Base-by-base conservation (phyloP, 2,888 invertebrate genomes). In the Athalia rosae region DNA sequence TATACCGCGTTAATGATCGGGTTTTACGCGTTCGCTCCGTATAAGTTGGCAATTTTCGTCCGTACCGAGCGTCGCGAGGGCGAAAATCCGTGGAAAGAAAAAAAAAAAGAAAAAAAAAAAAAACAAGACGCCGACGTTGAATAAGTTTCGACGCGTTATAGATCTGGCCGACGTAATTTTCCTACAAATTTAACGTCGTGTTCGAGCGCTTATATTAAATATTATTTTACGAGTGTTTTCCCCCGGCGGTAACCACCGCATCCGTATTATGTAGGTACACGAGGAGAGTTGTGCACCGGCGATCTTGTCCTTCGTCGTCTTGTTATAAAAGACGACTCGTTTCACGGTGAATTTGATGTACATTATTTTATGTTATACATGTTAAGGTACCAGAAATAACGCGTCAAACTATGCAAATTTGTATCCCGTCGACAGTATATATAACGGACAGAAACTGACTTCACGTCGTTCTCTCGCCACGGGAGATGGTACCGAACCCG, bases 1-100 rank as follows among this genome's bases (percentile, higher is more conserved):
- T 28, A 28, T 2, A 82, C 76, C 81, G 80, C 82, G 80, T 82
- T 83, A 84, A 84, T 84, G 83, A 85, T 85, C 83, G 79, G 28
- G 78, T 61, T 78, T 78, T 77, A 74, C 74, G 74, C 61, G 48
- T 47, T 7, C 63, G 15, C n/a, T 50, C 58, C 13, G 71, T 13
- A 59, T 50, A 58, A 58, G 71, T 58, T 71, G 45, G 45, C 58
- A 58, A 61, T 62, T 71, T 58, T 15, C 56, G 71, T 28, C 28
- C 58, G 15, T 58, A n/a, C n/a, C n/a, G n/a, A n/a, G n/a, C 56
- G 56, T 8, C 4, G 58, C 13, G 45, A 43, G n/a, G 28, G 28
- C 28, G 28, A 28, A 28, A 28, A 28, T 28, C 28, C 28, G 28
- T 28, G 2, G 28, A 28, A 28, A n/a, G n/a, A 28, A 28, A 28